phyloP scores from a whole-genome alignment of 2,888 invertebrate genomes.

The Stenodema calcarata region DNA sequence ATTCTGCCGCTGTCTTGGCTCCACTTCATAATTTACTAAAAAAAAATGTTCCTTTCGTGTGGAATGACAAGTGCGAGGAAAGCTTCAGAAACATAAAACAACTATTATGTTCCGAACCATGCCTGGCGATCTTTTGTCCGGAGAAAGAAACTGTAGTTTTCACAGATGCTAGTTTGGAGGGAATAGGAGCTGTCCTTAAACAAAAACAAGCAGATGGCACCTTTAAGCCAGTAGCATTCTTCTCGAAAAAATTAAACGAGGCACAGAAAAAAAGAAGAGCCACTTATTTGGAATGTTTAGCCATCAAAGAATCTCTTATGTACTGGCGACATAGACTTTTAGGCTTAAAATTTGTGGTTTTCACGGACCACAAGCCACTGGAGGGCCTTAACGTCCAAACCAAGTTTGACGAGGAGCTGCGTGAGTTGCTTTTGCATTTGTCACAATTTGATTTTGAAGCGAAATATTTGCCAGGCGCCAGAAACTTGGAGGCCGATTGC shows the following conservation, averaged over 20 bases:
- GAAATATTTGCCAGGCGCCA: conserved; percentile 54
- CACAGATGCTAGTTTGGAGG: too few species aligned
- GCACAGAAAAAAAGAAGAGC: too few species aligned
- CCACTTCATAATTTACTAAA: conserved; percentile 45
- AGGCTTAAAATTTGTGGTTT: conserved; percentile 39
- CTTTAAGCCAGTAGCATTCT: conserved; percentile 36
- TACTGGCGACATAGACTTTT: conserved; percentile 50
- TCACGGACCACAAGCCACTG: conserved; percentile 53
- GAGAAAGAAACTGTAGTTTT: conserved; percentile 28
- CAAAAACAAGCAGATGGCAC: conserved; percentile 49
- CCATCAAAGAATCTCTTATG: conserved; percentile 49
- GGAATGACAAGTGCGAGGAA: conserved; percentile 26
- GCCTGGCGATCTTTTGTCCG: conserved; percentile 57
- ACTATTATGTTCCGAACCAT: conserved; percentile 56
- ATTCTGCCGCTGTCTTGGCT: conserved; percentile 8
- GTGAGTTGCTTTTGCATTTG: conserved; percentile 53
- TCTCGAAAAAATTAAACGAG: too few species aligned
- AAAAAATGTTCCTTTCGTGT: conserved; percentile 39
- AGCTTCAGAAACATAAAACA: conserved; percentile 25
- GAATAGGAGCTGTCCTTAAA: too few species aligned
- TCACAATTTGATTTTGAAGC: conserved; percentile 56
- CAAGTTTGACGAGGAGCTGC: conserved; percentile 54
- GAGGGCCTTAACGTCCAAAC: conserved; percentile 53
- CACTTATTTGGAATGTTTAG: conserved; percentile 46
- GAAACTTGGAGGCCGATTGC: conserved; percentile 56